Percentiles rank a stretch among this genome's conserved stretches.
phyloP scores from a whole-genome alignment of 2,797 vertebrate species.

The Buphagus erythrorhynchus region DNA sequence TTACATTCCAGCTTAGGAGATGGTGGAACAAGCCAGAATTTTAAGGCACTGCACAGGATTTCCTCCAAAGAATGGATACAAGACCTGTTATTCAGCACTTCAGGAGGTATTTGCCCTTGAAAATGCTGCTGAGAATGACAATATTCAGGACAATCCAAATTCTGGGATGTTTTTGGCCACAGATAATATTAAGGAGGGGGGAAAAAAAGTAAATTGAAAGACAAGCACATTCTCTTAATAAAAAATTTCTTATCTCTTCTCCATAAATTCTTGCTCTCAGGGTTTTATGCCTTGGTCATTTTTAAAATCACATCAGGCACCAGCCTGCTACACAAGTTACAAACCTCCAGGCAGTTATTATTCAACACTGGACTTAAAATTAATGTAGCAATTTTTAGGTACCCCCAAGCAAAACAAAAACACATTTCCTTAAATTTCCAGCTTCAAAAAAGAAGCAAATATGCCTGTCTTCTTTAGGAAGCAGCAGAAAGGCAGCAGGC shows the following conservation, averaged over 20 bases:
- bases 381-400: constrained; percentile 32
- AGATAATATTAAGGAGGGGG: not conserved
- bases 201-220: not conserved
- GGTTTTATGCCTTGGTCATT: not conserved
- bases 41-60: not conserved
- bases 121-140: not conserved
- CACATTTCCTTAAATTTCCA: not conserved
- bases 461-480: not conserved
- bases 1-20: not conserved
- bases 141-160: not conserved
- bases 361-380: constrained; percentile 45
- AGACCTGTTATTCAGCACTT: not conserved
- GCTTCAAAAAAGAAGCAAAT: not conserved
- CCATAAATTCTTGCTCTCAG: constrained; percentile 1
- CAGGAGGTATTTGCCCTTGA: not conserved
- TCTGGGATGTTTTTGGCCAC: not conserved
- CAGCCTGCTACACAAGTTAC: not conserved
- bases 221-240: constrained; percentile 23
- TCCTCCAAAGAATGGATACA: not conserved
- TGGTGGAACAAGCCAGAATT: not conserved
- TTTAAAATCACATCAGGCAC: constrained; percentile 40
- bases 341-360: constrained; percentile 52
- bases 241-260: constrained; percentile 32
- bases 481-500: not conserved
- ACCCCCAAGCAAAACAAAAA: constrained; percentile 24